Conservation (phyloP, 2,113 vertebrate species). For the Oncorhynchus clarkii region DNA sequence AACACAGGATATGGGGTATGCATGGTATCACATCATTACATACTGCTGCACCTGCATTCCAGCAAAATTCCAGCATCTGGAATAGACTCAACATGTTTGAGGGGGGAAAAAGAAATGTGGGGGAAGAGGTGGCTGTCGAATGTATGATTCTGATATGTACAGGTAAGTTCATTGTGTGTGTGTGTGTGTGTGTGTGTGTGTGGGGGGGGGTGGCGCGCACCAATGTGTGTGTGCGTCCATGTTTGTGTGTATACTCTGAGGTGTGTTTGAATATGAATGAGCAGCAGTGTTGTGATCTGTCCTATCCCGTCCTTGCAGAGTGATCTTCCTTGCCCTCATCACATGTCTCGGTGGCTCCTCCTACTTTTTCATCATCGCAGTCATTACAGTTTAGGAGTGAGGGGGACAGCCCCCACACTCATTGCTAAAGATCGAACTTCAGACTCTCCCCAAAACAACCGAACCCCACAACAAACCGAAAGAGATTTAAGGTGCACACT, state of each 20-base stretch:
- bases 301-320: constrained; percentile 44
- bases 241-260: background rate
- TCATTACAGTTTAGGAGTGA: too few species aligned
- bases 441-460: too few species aligned
- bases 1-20: too few species aligned
- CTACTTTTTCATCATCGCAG: too few species aligned
- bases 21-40: too few species aligned
- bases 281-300: background rate
- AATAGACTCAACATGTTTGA: constrained; percentile 86
- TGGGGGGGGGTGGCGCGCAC: background rate
- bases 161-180: constrained; percentile 54
- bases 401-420: too few species aligned
- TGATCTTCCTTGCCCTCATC: constrained; percentile 52
- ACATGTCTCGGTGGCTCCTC: too few species aligned
- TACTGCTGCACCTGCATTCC: background rate
- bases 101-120: constrained; percentile 82
- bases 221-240: background rate
- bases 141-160: constrained; percentile 78
- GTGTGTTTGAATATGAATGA: background rate
- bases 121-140: constrained; percentile 35
- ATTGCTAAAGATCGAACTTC: too few species aligned
- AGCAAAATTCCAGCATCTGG: constrained; percentile 81
- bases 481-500: too few species aligned
- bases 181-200: too few species aligned
- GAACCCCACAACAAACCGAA: too few species aligned